These are phyloP conservation scores for Apodemia mormo DNA, from an alignment of 2,888 invertebrate species.

Conservation along the genomic window DNA sequence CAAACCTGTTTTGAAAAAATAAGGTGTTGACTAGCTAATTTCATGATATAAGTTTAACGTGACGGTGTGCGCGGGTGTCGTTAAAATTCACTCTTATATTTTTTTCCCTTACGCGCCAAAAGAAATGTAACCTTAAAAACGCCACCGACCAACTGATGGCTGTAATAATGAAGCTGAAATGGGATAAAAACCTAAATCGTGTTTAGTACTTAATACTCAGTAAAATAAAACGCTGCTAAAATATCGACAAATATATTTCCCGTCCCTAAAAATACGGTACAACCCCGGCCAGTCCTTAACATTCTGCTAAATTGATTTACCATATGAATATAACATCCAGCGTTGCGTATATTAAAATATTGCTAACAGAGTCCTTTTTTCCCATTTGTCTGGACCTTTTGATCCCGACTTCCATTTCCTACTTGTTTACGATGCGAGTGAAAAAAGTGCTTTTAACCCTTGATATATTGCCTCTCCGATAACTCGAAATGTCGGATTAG, in stretches of 20 bases:
- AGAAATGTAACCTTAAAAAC: no score
- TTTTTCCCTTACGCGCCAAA: no score
- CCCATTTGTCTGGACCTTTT: constrained; percentile 13
- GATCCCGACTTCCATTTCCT: constrained; percentile 15
- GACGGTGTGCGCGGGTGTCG: no score
- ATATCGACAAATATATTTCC: not conserved
- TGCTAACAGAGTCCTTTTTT: not conserved
- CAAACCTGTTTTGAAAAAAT: no score
- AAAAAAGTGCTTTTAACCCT: constrained; percentile 15
- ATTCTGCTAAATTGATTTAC: constrained; percentile 55
- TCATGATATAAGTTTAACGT: no score
- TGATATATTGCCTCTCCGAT: constrained; percentile 4
- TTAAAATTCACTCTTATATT: no score
- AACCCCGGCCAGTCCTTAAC: constrained; percentile 35
- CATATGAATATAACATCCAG: constrained; percentile 4
- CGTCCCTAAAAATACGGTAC: not conserved
- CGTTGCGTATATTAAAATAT: constrained; percentile 14
- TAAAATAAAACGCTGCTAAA: not conserved
- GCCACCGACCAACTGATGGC: no score
- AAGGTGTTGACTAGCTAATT: no score
- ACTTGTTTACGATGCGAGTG: constrained; percentile 18
- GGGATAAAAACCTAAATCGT: no score
- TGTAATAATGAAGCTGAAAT: no score
- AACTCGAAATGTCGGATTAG: not conserved
- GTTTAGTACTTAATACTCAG: no score